phyloP scores from a whole-genome alignment of 1,140 invertebrate genomes.

The Dendroctonus ponderosae region DNA sequence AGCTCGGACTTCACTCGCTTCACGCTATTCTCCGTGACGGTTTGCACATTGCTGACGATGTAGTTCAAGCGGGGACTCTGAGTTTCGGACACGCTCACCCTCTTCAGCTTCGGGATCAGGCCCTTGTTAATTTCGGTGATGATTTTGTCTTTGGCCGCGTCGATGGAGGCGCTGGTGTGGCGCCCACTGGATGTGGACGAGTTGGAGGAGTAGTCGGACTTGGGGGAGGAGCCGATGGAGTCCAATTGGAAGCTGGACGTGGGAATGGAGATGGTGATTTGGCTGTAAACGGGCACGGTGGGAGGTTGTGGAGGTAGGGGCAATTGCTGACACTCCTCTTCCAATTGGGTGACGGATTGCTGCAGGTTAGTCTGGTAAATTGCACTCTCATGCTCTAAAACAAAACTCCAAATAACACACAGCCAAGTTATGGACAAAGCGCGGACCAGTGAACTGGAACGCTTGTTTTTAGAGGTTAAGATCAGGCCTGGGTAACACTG shows the following conservation, averaged over 20 bases:
- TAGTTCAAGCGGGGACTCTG: conserved; percentile 34
- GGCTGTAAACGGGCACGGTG: conserved; percentile 36
- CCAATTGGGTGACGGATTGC: conserved; percentile 24
- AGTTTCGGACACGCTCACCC: conserved; percentile 30
- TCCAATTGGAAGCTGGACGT: conserved; percentile 33
- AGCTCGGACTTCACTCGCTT: conserved; percentile 34
- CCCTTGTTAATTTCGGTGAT: conserved; percentile 34
- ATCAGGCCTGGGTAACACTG: no score
- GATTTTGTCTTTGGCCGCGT: conserved; percentile 34
- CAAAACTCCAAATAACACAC: conserved; percentile 8
- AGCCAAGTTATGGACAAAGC: conserved; percentile 27
- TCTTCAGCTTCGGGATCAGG: conserved; percentile 32
- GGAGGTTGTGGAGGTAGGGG: conserved; percentile 12
- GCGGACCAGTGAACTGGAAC: no score
- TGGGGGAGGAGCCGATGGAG: conserved; percentile 42
- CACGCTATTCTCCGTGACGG: conserved; percentile 15
- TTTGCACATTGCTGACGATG: conserved; percentile 23
- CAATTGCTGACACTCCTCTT: conserved; percentile 32
- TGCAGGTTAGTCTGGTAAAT: conserved; percentile 28
- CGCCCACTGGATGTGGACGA: conserved; percentile 36
- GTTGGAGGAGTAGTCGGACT: conserved; percentile 41
- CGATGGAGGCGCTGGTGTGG: conserved; percentile 16
- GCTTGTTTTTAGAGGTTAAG: no score
- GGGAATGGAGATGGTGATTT: conserved; percentile 45
- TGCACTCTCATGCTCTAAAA: conserved; percentile 37